A percentile compares a stretch with the other conserved stretches of the same genome.
phyloP scores from a whole-genome alignment of 1,140 invertebrate species.

The Calliopsis andreniformis region DNA sequence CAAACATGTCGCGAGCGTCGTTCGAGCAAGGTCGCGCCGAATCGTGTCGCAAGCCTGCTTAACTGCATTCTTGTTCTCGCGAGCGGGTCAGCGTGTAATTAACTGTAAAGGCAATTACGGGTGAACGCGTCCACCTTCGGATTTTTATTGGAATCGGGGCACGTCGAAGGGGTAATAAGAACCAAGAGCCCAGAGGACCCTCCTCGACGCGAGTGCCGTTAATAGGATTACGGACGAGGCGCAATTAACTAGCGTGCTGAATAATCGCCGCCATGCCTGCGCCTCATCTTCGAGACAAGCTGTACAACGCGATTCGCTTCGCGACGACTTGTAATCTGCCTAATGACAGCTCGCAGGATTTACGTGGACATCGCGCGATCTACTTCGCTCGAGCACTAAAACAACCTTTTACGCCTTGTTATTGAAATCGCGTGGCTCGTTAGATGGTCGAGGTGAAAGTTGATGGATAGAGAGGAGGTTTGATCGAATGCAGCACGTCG shows the following conservation, averaged over 20 bases:
- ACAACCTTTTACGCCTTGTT: neutral
- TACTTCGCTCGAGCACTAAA: neutral
- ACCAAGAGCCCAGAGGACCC: neutral
- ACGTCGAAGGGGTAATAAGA: neutral
- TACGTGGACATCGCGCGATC: neutral
- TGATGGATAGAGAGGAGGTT: too few relatives aligned
- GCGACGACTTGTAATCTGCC: neutral
- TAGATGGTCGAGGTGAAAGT: too few relatives aligned
- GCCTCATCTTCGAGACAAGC: constrained; percentile 6
- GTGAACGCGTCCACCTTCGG: constrained; percentile 8
- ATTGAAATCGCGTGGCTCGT: neutral
- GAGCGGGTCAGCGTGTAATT: constrained; percentile 28
- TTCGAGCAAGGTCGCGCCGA: constrained; percentile 41
- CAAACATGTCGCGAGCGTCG: neutral
- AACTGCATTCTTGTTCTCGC: constrained; percentile 4
- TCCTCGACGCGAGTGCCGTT: neutral
- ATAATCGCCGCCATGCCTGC: constrained; percentile 19
- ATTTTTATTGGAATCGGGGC: constrained; percentile 22
- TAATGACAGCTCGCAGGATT: neutral
- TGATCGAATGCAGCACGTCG: too few relatives aligned
- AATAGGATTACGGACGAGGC: neutral
- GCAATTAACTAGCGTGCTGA: constrained; percentile 30
- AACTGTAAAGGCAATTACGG: constrained; percentile 12
- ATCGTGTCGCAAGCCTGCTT: constrained; percentile 30
- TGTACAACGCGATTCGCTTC: neutral